Base-by-base conservation (phyloP, 2,888 invertebrate species). In the Gryllus longicercus region DNA sequence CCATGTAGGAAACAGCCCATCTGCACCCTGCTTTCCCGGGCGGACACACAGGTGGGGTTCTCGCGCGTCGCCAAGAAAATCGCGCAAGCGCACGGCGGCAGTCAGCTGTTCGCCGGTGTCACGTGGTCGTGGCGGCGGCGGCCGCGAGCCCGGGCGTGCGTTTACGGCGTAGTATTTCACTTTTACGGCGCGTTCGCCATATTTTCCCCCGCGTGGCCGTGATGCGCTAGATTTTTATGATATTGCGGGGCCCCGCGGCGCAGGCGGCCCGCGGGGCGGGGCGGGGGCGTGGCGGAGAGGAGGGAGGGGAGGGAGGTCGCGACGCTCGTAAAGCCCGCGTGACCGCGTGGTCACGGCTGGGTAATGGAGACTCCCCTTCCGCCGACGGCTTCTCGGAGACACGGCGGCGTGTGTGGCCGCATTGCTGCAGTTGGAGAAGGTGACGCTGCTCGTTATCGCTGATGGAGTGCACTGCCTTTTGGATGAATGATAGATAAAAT, bases 141-240 rank as follows among this genome's bases (percentile, higher is more conserved):
- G 63, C 63, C 16, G 63, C 63, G 63, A 38, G 63, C 63, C 63
- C 63, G 63, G 63, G 63, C 63, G 63, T 63, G 63, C 63, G 63
- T 63, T 63, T 63, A 63, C 63, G 63, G 63, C 63, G 63, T 63
- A 63, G 63, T 63, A 63, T 63, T 63, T 63, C 63, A 63, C 63
- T 63, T 63, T 63, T 63, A 63, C 63, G 63, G 63, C 63, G 63
- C 63, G 63, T 63, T 63, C 63, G 63, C 63, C 63, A 63, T 63
- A 63, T 63, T 63, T 63, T 63, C 63, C 63, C 63, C 63, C 63
- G 63, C 63, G 63, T 63, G 63, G 16, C 63, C n/a, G 63, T 63
- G 63, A 63, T 63, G 63, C 77, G n/a, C 77, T 50, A 77, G 77
- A 77, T 77, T 77, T 77, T 77, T 77, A 77, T 77, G 77, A 77